These are phyloP conservation scores for Montipora efflorescens DNA, from an alignment of 64 coral and sea anemone species.

Conservation along the genomic window DNA sequence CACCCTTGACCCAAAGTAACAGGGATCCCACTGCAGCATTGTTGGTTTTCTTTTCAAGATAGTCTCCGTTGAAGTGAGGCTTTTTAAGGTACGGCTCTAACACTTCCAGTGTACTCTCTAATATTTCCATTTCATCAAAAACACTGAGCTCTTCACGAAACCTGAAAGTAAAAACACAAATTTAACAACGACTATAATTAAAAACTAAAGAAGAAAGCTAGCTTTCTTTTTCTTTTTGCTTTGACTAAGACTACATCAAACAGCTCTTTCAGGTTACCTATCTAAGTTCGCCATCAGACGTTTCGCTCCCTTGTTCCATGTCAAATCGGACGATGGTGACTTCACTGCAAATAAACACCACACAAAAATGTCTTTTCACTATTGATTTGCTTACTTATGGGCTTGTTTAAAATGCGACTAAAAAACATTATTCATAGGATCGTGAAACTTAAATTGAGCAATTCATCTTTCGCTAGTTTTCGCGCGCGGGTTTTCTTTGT, in stretches of 20 bases:
- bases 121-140: constrained; percentile 91
- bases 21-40: constrained; percentile 91
- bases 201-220: too few relatives aligned
- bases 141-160: constrained; percentile 89
- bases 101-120: constrained; percentile 85
- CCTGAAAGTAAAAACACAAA: constrained; percentile 33
- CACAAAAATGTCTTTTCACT: not conserved
- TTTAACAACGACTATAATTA: not conserved
- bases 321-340: constrained; percentile 93
- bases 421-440: too few relatives aligned
- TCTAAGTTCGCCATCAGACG: constrained; percentile 98
- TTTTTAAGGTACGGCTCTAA: constrained; percentile 96
- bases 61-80: constrained; percentile 90
- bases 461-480: too few relatives aligned
- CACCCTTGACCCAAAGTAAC: constrained; percentile 86
- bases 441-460: too few relatives aligned
- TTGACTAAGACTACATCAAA: not conserved
- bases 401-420: too few relatives aligned
- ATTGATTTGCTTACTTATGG: too few relatives aligned
- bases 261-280: constrained; percentile 44
- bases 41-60: constrained; percentile 83
- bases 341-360: constrained; percentile 74
- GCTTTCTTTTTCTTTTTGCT: too few relatives aligned
- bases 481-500: too few relatives aligned
- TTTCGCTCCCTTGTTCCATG: constrained; percentile 99